Base-by-base conservation (phyloP, 2,113 vertebrate species). In the Setophaga petechia region DNA sequence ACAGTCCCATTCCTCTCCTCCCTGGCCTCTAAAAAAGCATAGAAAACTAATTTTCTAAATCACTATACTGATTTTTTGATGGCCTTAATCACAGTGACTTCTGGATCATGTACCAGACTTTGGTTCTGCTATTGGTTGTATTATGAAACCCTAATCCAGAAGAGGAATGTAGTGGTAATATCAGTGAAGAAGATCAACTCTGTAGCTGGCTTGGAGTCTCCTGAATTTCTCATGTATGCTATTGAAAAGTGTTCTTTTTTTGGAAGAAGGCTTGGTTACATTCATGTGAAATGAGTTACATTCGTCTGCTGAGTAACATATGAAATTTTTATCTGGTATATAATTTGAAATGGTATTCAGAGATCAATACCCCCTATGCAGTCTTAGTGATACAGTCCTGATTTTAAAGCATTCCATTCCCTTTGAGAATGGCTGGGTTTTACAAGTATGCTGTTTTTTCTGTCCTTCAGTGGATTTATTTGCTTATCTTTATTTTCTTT, bases 401-500 rank as follows among this genome's bases (percentile, higher is more conserved):
- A 80, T 92, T 91, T 91, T 59, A 33, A 55, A 82, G 49, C 52
- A 17, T 72, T 61, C 47, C 59, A 57, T 92, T 79, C n/a, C 52
- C 24, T 23, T 65, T 95, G n/a, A 65, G 88, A 95, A 65, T 54
- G 63, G 61, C 44, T 75, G 47, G 11, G 23, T 67, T 75, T 89
- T 66, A 61, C n/a, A 15, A 30, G 19, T 68, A 9, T 61, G 41
- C 74, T 44, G 46, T 43, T 69, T 87, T 84, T 89, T 83, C 69
- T 95, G 43, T 62, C 58, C 90, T 84, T 90, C 25, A 9, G 33
- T 65, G 31, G 72, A 58, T 94, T 89, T 96, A 55, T 96, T 94
- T 97, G 78, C 85, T 89, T 74, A 86, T 91, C 88, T 91, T 87
- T 93, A 43, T 92, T 95, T 97, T 95, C 68, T 28, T 93, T 94